Evolutionary conservation across 2,888 invertebrate genomes (phyloP), one percentile per base, ranked within the genome.

Genomic region (Drosophila mulleri): DNA sequence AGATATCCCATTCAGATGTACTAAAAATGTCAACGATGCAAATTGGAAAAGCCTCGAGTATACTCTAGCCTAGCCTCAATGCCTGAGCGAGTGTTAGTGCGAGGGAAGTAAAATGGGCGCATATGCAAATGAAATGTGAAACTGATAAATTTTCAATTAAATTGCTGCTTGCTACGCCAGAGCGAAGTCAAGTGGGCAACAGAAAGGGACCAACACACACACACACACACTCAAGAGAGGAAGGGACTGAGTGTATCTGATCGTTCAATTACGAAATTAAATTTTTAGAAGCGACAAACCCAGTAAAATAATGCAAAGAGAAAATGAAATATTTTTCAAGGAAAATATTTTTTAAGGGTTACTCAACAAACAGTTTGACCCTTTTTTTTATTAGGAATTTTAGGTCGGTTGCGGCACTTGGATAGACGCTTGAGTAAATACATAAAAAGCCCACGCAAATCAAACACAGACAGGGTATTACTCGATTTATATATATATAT

Each of bases 61-160:
- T 18, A n/a, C 20, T 44, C 20, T 39, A n/a, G 23, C 37, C 42
- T 8, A 29, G 29, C 29, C 29, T 8, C 29, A 29, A 29, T 29
- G 29, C 35, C 11, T 20, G 23, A 20, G 32, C n/a, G n/a, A 1
- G 23, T 18, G 18, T n/a, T 2, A 1, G 35, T 6, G 39, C 2
- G 35, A 26, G 57, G 29, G n/a, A 50, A 16, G 65, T 4, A 14
- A 16, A 53, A n/a, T 23, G 45, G 26, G 54, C 35, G 48, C 47
- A 62, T 74, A 89, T 89, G 86, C 88, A 89, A 86, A 86, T 83
- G 80, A 83, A 82, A 81, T 77, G 76, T 75, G 78, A 78, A 82
- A 79, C 80, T 82, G 88, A 88, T 87, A 84, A 83, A 79, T 82
- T 89, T 89, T 82, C 88, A 88, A 88, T 88, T 89, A 89, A 88